Conservation (phyloP, 2,888 invertebrate genomes). For the Phorcus lineatus region DNA sequence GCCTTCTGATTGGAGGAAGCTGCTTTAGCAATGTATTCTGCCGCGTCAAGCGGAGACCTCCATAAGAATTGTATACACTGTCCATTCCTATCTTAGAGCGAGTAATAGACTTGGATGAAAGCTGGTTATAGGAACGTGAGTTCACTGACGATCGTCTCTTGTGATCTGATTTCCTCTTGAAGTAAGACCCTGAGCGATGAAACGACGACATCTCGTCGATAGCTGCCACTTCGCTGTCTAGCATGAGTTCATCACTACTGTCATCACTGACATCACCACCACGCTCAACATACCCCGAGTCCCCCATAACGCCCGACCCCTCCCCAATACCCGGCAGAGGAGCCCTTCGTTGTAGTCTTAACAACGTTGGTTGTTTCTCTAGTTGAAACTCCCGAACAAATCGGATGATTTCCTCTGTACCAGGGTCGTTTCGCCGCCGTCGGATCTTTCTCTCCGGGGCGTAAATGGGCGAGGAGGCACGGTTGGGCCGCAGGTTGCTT, state of each 20-base stretch:
- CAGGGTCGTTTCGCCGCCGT: slow-evolving; percentile 43
- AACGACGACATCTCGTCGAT: slow-evolving; percentile 22
- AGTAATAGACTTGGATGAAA: background rate
- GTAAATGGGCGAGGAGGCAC: background rate
- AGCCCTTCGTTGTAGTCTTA: slow-evolving; percentile 49
- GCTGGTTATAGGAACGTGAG: background rate
- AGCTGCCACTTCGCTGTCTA: slow-evolving; percentile 53
- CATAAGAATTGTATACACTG: background rate
- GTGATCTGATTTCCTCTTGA: background rate
- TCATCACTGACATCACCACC: slow-evolving; percentile 45
- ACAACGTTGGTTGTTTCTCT: slow-evolving; percentile 57
- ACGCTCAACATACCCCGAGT: slow-evolving; percentile 54
- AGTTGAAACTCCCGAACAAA: slow-evolving; percentile 57
- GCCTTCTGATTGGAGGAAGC: slow-evolving; percentile 55
- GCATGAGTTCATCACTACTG: slow-evolving; percentile 46
- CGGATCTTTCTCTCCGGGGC: slow-evolving; percentile 36
- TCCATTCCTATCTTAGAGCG: slow-evolving; percentile 5
- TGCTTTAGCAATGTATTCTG: slow-evolving; percentile 34
- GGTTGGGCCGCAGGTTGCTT: background rate
- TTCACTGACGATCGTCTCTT: background rate
- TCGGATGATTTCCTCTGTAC: slow-evolving; percentile 58
- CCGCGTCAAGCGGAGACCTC: background rate
- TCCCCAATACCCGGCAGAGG: slow-evolving; percentile 58
- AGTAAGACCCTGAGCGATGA: background rate
- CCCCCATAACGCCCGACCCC: slow-evolving; percentile 32